Evolutionary conservation across 2,888 invertebrate genomes (phyloP), one percentile per base, ranked within the genome.

Genomic region (Diloba caeruleocephala): DNA sequence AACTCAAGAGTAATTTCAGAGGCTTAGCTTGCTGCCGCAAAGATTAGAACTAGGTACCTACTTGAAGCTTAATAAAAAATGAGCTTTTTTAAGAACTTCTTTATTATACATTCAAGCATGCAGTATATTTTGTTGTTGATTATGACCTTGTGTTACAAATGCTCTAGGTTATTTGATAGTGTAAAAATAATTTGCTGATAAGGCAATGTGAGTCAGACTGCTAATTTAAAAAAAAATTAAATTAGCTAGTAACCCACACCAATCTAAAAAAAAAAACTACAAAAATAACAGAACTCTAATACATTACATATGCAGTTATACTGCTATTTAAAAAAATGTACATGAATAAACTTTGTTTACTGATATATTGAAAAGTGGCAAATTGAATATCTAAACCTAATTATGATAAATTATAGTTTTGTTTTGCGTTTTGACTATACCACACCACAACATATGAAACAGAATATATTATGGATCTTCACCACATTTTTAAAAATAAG

Each of bases 181-280:
- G 31, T 55, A 37, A 48, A 28, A 41, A 57, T 44, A 49, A 55
- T 56, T 52, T 37, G 61, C 33, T 63, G 68, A 69, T 71, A 69
- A 67, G 59, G 50, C 38, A 58, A 33, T 28, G 33, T 55, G 46
- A 64, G 23, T 44, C 28, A 46, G 26, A 45, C 33, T 50, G 54
- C 48, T 60, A 39, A 54, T 44, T 50, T 49, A 5, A 33, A 5
- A 51, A 42, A 57, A 51, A 25, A 41, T 28, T 25, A 48, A 42
- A 48, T 37, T 23, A 37, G 17, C 14, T 14, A 28, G 13, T 32
- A 32, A 37, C 25, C 13, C 14, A 45, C 21, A 39, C 28, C 28
- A 68, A n/a, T n/a, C 52, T 26, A 26, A 64, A 50, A 43, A 42
- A 43, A 45, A 62, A 38, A 43, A 51, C 5, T 34, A 50, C 13